Evolutionary conservation across 64 coral and sea anemone genomes (phyloP).

Genomic region (Montipora capricornis): DNA sequence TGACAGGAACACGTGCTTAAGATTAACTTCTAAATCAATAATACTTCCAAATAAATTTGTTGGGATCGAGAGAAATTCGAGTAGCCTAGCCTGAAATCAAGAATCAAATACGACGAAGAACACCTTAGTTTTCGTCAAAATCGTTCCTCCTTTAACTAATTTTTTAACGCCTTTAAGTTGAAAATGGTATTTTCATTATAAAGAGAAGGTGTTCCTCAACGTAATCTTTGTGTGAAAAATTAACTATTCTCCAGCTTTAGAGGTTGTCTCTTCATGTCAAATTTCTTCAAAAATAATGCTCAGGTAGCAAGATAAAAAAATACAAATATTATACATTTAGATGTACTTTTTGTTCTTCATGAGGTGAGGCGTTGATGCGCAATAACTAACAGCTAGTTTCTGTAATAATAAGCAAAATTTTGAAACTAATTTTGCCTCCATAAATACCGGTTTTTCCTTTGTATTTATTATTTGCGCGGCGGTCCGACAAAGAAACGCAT

Average conservation of each 20-base stretch:
- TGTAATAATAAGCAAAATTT: not conserved
- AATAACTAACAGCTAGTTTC: no score
- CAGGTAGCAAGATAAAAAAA: not conserved
- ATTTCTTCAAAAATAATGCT: not conserved
- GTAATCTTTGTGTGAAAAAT: constrained; percentile 43
- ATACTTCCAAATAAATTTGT: not conserved
- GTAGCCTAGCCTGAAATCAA: not conserved
- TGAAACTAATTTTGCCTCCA: not conserved
- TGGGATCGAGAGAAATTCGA: not conserved
- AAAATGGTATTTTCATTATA: constrained; percentile 1
- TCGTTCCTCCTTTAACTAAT: not conserved
- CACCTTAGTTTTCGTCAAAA: not conserved
- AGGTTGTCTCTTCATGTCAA: not conserved
- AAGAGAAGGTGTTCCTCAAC: not conserved
- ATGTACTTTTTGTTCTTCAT: not conserved
- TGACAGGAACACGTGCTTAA: constrained; percentile 3
- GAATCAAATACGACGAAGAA: not conserved
- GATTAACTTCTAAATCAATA: constrained; percentile 29
- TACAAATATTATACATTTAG: not conserved
- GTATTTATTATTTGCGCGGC: not conserved
- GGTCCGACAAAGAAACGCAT: not conserved
- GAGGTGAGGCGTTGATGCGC: no score
- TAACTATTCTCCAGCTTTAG: not conserved
- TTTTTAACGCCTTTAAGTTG: not conserved
- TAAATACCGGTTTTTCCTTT: not conserved